phyloP scores from a whole-genome alignment of 2,797 vertebrate species.

The Liasis olivaceus region DNA sequence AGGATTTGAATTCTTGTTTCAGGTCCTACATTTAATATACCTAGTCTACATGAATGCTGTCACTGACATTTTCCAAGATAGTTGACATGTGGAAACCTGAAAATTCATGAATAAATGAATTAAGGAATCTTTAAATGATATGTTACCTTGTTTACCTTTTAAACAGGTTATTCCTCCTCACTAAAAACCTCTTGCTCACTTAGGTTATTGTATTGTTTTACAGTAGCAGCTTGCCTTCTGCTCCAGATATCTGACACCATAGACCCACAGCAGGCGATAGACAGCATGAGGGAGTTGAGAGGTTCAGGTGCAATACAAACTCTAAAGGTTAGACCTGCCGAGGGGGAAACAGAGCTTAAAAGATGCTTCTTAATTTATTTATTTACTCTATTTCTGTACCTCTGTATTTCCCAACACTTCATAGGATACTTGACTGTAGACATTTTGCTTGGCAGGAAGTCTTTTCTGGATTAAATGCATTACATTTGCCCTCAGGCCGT shows the following conservation, averaged over 20 bases:
- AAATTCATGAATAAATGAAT: not conserved
- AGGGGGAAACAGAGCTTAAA: fast-evolving
- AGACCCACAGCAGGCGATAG: constrained; percentile 83
- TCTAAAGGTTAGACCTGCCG: constrained; percentile 78
- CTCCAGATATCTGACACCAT: constrained; percentile 81
- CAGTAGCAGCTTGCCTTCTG: constrained; percentile 89
- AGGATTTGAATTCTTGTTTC: not conserved
- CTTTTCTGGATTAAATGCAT: not conserved
- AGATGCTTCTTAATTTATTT: not conserved
- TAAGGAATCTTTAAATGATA: not conserved
- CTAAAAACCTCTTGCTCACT: not conserved
- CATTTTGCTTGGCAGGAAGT: not conserved
- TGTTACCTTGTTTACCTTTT: not conserved
- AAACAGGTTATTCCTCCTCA: not conserved
- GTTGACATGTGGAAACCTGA: not conserved
- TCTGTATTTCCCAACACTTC: not conserved
- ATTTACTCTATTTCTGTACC: not conserved
- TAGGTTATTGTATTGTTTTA: constrained; percentile 5
- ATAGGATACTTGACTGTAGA: not conserved
- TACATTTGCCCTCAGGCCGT: not conserved
- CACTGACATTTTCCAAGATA: not conserved
- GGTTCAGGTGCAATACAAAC: constrained; percentile 90
- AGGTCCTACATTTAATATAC: not conserved
- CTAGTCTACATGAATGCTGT: not conserved
- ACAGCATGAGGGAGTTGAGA: constrained; percentile 81